Evolutionary conservation across 2,888 invertebrate species (phyloP).

Genomic region (Nycteola revayana): DNA sequence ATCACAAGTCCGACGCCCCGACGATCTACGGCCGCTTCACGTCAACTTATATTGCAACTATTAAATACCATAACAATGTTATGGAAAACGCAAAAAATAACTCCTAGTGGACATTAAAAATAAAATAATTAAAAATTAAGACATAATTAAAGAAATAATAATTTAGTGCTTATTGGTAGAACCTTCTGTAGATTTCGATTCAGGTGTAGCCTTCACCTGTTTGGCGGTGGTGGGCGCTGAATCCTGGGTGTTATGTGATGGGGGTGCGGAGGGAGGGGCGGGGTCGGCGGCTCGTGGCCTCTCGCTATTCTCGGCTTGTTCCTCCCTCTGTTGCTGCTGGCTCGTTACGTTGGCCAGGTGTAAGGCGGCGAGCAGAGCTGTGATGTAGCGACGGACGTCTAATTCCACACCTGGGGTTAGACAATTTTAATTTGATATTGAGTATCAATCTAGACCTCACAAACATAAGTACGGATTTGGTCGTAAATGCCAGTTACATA

Average conservation of each 20-base stretch:
- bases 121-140: too few species aligned
- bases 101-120: constrained; percentile 10
- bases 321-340: constrained; percentile 51
- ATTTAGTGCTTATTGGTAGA: constrained; percentile 19
- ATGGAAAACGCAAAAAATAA: constrained; percentile 13
- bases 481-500: too few species aligned
- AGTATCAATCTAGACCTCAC: too few species aligned
- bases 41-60: too few species aligned
- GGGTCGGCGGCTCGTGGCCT: constrained; percentile 36
- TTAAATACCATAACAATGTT: too few species aligned
- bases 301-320: constrained; percentile 17
- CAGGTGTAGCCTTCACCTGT: constrained; percentile 62
- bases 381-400: constrained; percentile 68
- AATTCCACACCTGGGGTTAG: constrained; percentile 58
- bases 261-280: constrained; percentile 27
- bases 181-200: constrained; percentile 58
- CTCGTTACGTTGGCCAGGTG: constrained; percentile 70
- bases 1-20: too few species aligned
- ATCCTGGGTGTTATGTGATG: constrained; percentile 32
- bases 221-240: constrained; percentile 53
- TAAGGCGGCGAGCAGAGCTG: constrained; percentile 65
- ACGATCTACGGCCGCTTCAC: too few species aligned
- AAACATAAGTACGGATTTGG: too few species aligned
- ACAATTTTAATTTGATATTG: too few species aligned
- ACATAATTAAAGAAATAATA: too few species aligned